Evolutionary conservation across 1,140 invertebrate species (phyloP), one percentile per base, ranked within the genome.

Genomic region (Nasonia vitripennis): DNA sequence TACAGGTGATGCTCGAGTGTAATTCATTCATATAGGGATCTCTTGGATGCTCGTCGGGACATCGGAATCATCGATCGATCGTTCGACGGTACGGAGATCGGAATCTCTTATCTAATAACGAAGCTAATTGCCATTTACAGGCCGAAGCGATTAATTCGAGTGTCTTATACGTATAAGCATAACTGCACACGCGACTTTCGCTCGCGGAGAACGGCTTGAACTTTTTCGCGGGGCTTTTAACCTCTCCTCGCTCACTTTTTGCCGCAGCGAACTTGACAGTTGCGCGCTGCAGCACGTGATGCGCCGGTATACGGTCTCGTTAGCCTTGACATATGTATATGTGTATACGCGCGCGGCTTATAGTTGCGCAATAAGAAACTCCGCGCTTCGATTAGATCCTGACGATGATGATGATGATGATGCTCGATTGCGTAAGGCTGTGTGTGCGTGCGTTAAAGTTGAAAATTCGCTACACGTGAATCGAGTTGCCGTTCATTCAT

Each of bases 41-140:
- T 5, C 34, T 27, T 27, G 27, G 27, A 27, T 27, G 27, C 1
- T 27, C 27, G 27, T 27, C 27, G 27, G n/a, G n/a, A n/a, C 20
- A n/a, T n/a, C 62, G 62, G 62, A 0, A 17, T n/a, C 9, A 45
- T 10, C 41, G 41, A 45, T 45, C 41, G 89, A 92, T 92, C 90
- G 90, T 91, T 89, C 41, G 10, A 41, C 41, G 41, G 41, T 45
- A 45, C 10, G 6, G 9, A 85, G 73, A 87, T 89, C 80, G 45
- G 55, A 87, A 75, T 80, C 79, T 62, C 48, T 75, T 74, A 45
- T 27, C 87, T 87, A 90, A 90, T 90, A 90, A 90, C 86, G 89
- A 88, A 87, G 81, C 87, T 89, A 90, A 90, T 91, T 90, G 90
- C 87, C 87, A 88, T 89, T 86, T 27, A 27, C 27, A 84, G 82